Evolutionary conservation across 2,888 invertebrate genomes (phyloP).

Genomic region (Enchytraeus crypticus): DNA sequence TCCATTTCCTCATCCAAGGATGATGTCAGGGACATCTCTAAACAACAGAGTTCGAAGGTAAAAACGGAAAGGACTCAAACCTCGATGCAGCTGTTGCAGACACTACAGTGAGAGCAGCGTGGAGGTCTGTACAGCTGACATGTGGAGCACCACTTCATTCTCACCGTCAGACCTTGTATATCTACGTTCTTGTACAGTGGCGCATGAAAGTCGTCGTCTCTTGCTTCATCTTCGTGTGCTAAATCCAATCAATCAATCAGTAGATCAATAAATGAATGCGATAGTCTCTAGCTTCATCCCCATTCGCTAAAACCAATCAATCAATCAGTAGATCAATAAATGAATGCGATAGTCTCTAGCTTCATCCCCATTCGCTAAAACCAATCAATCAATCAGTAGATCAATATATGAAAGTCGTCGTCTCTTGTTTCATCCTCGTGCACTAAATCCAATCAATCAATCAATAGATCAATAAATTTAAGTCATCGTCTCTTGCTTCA

Average conservation of each 20-base stretch:
- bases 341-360: too few relatives aligned
- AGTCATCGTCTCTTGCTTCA: too few relatives aligned
- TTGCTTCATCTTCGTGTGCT: conserved; percentile 47
- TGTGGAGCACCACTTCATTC: conserved; percentile 99
- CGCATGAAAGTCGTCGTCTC: conserved; percentile 93
- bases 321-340: too few relatives aligned
- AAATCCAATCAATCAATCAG: conserved; percentile 14
- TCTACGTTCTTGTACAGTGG: conserved; percentile 88
- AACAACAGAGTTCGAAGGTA: too few relatives aligned
- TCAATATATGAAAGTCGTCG: conserved; percentile 76
- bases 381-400: too few relatives aligned
- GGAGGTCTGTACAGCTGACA: conserved; percentile 99
- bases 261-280: background rate
- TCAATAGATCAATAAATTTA: background rate
- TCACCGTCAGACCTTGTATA: conserved; percentile 93
- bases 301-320: background rate
- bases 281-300: too few relatives aligned
- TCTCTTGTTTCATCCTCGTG: conserved; percentile 58
- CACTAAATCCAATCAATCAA: conserved; percentile 33
- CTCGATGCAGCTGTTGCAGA: conserved; percentile 87
- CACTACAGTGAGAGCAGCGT: conserved; percentile 95
- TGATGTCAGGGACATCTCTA: too few relatives aligned
- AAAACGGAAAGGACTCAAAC: too few relatives aligned
- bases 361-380: background rate
- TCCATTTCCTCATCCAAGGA: too few relatives aligned